phyloP scores from a whole-genome alignment of 2,888 invertebrate genomes.

The Salticus scenicus region DNA sequence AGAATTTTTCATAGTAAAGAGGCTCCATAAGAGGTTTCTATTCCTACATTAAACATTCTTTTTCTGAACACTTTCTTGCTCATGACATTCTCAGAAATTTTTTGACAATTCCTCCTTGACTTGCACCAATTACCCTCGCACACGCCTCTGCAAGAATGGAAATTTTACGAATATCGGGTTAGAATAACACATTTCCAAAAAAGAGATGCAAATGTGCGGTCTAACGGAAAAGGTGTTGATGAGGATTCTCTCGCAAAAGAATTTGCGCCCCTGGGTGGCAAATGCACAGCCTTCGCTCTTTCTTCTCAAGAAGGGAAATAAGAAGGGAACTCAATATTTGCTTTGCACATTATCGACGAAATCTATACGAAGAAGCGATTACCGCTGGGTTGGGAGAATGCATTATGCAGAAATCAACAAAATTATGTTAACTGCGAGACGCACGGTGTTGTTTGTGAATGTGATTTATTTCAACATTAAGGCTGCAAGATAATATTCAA shows the following conservation, averaged over 20 bases:
- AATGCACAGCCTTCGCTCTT: neutral
- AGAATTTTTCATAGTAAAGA: too few species aligned
- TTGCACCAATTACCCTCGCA: constrained; percentile 11
- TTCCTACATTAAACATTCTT: too few species aligned
- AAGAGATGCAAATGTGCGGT: constrained; percentile 49
- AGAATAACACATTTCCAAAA: neutral
- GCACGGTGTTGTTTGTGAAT: too few species aligned
- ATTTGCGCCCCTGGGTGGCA: neutral
- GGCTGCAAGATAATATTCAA: too few species aligned
- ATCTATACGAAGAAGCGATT: neutral
- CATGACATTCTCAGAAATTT: too few species aligned
- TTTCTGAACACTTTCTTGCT: too few species aligned
- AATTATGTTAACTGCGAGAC: neutral
- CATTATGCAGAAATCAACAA: neutral
- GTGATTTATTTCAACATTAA: too few species aligned
- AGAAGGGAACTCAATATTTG: neutral
- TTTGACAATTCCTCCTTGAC: too few species aligned
- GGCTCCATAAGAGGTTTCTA: too few species aligned
- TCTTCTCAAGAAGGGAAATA: neutral
- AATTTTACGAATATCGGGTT: constrained; percentile 22
- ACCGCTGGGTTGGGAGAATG: neutral
- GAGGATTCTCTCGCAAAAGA: constrained; percentile 9
- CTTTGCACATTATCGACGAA: neutral
- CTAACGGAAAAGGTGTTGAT: constrained; percentile 33
- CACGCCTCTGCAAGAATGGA: neutral